A percentile compares a stretch with the other conserved stretches of the same genome.
Evolutionary conservation across 2,113 vertebrate genomes (phyloP).

Genomic region (Phylloscopus trochilus): DNA sequence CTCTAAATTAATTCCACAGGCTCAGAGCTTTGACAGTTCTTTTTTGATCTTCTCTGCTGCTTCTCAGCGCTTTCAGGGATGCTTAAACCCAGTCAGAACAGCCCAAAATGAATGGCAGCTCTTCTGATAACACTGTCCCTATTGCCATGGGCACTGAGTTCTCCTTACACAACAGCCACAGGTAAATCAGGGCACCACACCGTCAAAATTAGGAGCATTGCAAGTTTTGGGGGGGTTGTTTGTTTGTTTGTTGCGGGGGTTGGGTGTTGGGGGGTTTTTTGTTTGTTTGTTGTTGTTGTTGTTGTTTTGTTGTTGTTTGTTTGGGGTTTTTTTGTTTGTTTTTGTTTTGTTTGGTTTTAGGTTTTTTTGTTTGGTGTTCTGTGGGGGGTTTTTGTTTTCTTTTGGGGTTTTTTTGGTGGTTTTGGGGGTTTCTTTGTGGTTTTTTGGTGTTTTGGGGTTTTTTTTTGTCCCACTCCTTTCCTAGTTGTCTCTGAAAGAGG

Average conservation of each 20-base stretch:
- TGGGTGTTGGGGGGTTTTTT: too few species aligned
- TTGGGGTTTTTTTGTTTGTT: not conserved
- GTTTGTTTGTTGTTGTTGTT: too few species aligned
- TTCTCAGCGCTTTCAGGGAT: not conserved
- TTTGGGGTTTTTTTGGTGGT: too few species aligned
- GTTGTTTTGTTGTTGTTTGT: too few species aligned
- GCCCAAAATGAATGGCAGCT: not conserved
- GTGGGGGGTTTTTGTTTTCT: too few species aligned
- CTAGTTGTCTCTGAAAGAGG: not conserved
- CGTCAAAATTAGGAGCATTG: not conserved
- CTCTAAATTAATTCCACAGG: constrained; percentile 31
- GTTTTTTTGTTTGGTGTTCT: too few species aligned
- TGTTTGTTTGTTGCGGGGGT: too few species aligned
- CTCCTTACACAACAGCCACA: not conserved
- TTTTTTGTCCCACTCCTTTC: not conserved
- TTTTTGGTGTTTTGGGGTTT: not conserved
- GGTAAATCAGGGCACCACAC: not conserved
- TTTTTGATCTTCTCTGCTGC: constrained; percentile 31
- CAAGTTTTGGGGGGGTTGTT: not conserved
- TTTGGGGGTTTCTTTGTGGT: not conserved
- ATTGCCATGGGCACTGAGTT: not conserved
- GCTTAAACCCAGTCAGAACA: not conserved
- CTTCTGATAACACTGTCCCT: not conserved
- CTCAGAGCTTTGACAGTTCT: not conserved
- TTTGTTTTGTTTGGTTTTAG: not conserved